phyloP scores from a whole-genome alignment of 64 coral and sea anemone species.

The Exaiptasia diaphana region DNA sequence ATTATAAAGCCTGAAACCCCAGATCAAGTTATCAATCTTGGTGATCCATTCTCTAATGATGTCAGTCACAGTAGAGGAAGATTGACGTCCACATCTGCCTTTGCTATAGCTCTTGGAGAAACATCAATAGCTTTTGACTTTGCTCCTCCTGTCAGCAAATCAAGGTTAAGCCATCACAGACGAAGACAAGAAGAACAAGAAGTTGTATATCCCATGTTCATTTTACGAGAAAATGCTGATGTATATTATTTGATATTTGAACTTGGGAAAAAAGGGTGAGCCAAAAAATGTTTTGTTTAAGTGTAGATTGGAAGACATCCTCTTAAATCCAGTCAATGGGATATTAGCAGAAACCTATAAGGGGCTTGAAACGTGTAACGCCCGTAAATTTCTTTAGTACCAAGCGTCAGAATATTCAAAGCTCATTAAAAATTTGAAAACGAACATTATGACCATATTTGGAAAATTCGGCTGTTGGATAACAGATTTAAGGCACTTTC shows the following conservation, averaged over 20 bases:
- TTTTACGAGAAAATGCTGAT: conserved; percentile 93
- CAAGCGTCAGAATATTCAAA: too few species aligned
- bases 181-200: conserved; percentile 6
- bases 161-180: background rate
- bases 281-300: background rate
- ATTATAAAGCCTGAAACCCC: conserved; percentile 71
- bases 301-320: background rate
- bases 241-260: conserved; percentile 79
- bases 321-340: background rate
- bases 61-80: conserved; percentile 64
- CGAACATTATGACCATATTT: too few species aligned
- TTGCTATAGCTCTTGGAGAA: conserved; percentile 92
- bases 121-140: conserved; percentile 85
- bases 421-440: too few species aligned
- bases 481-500: too few species aligned
- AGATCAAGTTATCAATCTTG: conserved; percentile 60
- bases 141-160: conserved; percentile 49
- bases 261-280: conserved; percentile 56
- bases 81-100: conserved; percentile 64
- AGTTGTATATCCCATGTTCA: conserved; percentile 67
- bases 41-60: conserved; percentile 57
- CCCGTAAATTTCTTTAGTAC: too few species aligned
- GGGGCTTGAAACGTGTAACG: too few species aligned
- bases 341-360: too few species aligned
- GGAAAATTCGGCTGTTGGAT: too few species aligned